These are phyloP conservation scores for Apodemus agrarius DNA, from an alignment of 2,797 vertebrate species.

Conservation along the genomic window DNA sequence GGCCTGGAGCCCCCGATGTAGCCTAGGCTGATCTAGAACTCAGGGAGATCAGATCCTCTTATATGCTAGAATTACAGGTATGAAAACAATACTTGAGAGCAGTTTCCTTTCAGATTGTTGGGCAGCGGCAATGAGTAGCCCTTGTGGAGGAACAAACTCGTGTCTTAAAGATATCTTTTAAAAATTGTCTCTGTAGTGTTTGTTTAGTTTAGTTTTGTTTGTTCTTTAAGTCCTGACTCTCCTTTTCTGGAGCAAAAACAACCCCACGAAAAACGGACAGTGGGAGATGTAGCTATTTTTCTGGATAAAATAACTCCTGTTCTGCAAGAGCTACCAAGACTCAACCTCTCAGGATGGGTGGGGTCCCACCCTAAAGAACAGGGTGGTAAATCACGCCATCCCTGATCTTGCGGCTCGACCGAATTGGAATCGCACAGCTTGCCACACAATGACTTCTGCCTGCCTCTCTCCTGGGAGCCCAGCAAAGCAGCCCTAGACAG, in stretches of 20 bases:
- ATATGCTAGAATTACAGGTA: neutral
- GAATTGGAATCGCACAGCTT: slow-evolving; percentile 64
- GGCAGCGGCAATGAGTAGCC: neutral
- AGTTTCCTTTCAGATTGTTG: neutral
- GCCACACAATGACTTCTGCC: slow-evolving; percentile 73
- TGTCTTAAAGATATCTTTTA: neutral
- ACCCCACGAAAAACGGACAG: slow-evolving; percentile 50
- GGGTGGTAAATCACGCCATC: slow-evolving; percentile 75
- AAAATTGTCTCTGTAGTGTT: neutral
- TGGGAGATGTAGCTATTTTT: slow-evolving; percentile 38
- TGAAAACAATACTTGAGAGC: neutral
- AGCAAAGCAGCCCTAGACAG: slow-evolving; percentile 45
- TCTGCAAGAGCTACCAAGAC: slow-evolving; percentile 32
- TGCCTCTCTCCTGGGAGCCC: slow-evolving; percentile 59
- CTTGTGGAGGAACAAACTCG: neutral
- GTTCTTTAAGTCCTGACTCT: neutral
- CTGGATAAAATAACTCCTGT: slow-evolving; percentile 20
- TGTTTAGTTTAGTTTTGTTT: neutral
- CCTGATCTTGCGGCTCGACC: slow-evolving; percentile 50
- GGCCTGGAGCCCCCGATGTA: neutral
- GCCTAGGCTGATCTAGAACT: neutral
- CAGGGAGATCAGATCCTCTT: neutral
- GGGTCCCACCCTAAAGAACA: slow-evolving; percentile 65
- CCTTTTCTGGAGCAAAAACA: slow-evolving; percentile 51
- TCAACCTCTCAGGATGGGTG: slow-evolving; percentile 54